phyloP scores from a whole-genome alignment of 2,888 invertebrate species.

The Drosophila colorata region DNA sequence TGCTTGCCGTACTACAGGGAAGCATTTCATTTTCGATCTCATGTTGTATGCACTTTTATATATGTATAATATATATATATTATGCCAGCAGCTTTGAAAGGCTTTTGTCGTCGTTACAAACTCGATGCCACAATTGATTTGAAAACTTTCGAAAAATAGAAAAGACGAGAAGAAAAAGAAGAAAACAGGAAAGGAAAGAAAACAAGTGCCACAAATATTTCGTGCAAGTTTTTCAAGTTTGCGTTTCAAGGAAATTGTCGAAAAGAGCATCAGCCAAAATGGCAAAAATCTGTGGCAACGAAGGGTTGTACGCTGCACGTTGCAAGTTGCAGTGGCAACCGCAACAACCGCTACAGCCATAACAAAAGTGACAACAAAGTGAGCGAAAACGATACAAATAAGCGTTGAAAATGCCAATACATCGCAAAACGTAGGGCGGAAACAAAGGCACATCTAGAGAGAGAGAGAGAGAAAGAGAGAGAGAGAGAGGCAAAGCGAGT shows the following conservation, averaged over 20 bases:
- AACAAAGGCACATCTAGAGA: slow-evolving; percentile 41
- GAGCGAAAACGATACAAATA: slow-evolving; percentile 77
- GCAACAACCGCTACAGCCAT: slow-evolving; percentile 46
- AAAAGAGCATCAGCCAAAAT: slow-evolving; percentile 39
- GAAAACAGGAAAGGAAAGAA: slow-evolving; percentile 14
- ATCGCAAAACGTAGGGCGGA: slow-evolving; percentile 61
- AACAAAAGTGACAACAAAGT: slow-evolving; percentile 72
- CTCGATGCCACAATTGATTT: slow-evolving; percentile 58
- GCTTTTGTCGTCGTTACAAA: slow-evolving; percentile 52
- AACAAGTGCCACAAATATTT: slow-evolving; percentile 45
- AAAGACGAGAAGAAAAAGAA: slow-evolving; percentile 3
- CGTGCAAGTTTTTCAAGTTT: slow-evolving; percentile 70
- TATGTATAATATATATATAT: slow-evolving; percentile 32
- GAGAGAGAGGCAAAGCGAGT: background rate
- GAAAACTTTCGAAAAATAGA: slow-evolving; percentile 44
- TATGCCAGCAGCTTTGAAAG: slow-evolving; percentile 34
- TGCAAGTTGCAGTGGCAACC: slow-evolving; percentile 57
- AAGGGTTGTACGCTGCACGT: slow-evolving; percentile 49
- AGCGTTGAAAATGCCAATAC: slow-evolving; percentile 77
- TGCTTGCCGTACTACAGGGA: background rate
- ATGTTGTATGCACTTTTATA: slow-evolving; percentile 29
- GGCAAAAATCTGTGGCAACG: slow-evolving; percentile 51
- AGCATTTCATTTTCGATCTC: background rate
- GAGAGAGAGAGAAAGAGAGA: background rate
- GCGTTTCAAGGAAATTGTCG: slow-evolving; percentile 73